phyloP scores from a whole-genome alignment of 2,797 vertebrate species.

The Martes flavigula region DNA sequence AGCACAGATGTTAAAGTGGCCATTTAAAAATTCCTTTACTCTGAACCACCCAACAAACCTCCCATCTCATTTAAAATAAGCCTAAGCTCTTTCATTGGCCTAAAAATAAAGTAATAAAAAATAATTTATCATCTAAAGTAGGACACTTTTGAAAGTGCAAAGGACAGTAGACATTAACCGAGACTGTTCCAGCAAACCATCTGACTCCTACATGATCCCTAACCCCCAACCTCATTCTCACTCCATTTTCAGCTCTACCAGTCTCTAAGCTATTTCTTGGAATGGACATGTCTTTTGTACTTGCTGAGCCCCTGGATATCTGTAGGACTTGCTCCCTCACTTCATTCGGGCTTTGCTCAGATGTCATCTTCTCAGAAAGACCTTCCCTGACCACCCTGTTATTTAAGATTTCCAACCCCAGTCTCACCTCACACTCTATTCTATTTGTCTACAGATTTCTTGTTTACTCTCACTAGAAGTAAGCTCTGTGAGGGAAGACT shows the following conservation, averaged over 20 bases:
- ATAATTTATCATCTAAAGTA: neutral
- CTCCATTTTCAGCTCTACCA: neutral
- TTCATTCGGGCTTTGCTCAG: neutral
- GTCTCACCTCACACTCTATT: neutral
- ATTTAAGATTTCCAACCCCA: neutral
- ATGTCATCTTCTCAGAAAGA: neutral
- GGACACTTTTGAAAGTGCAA: neutral
- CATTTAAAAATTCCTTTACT: neutral
- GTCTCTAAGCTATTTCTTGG: neutral
- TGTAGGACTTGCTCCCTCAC: neutral
- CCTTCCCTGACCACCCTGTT: neutral
- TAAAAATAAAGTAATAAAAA: conserved; percentile 38
- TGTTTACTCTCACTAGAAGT: neutral
- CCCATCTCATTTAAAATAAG: conserved; percentile 36
- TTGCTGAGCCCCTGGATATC: neutral
- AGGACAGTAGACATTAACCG: neutral
- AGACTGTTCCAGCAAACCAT: neutral
- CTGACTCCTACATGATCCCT: neutral
- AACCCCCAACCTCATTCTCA: neutral
- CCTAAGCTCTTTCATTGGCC: neutral
- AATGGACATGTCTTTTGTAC: neutral
- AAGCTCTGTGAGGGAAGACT: neutral
- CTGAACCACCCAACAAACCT: neutral
- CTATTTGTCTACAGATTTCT: neutral
- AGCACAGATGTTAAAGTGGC: neutral